These are phyloP conservation scores for Chaetodon auriga DNA, from an alignment of 2,113 vertebrate species.

Conservation along the genomic window DNA sequence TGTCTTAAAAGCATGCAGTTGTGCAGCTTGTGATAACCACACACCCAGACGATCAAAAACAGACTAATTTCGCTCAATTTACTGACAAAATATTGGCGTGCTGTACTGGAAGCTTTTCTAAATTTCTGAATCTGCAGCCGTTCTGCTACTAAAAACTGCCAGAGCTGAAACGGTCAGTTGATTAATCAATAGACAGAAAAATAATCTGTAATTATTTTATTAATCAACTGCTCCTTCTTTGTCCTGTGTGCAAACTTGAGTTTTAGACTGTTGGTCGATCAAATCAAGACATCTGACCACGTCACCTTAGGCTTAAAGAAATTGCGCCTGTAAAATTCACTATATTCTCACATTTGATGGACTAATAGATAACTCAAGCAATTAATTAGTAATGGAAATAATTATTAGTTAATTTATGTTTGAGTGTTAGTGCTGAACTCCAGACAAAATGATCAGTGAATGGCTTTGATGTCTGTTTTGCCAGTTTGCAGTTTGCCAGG, in stretches of 20 bases:
- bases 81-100: background rate
- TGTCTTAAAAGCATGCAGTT: background rate
- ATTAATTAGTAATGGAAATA: too few species aligned
- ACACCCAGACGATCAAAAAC: background rate
- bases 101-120: background rate
- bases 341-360: background rate
- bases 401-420: background rate
- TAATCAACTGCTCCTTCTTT: background rate
- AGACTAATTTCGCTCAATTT: background rate
- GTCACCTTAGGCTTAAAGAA: too few species aligned
- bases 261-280: too few species aligned
- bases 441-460: background rate
- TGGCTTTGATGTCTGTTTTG: background rate
- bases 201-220: background rate
- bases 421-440: background rate
- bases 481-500: background rate
- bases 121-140: too few species aligned
- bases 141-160: background rate
- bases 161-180: too few species aligned
- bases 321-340: background rate
- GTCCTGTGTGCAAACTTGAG: background rate
- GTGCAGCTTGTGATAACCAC: background rate
- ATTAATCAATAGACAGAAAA: background rate
- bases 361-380: background rate
- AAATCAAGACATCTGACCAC: background rate